Evolutionary conservation across 2,888 invertebrate genomes (phyloP).

Genomic region (Hypomecis punctinalis): DNA sequence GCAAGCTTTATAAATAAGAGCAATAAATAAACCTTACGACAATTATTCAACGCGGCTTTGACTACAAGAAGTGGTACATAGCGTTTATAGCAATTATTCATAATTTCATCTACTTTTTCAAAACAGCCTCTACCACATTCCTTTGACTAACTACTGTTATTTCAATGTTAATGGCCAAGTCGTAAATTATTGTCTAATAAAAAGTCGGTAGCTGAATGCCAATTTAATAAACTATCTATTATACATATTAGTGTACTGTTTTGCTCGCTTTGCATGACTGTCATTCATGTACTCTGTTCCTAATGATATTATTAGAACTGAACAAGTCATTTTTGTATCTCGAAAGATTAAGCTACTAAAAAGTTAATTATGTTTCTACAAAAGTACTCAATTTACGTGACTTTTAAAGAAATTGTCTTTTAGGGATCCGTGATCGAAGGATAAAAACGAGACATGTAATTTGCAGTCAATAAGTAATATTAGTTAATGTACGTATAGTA

Average conservation of each 20-base stretch:
- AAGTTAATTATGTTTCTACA: too few species aligned
- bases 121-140: slow-evolving; percentile 45
- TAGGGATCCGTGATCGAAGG: too few species aligned
- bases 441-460: too few species aligned
- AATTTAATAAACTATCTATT: slow-evolving; percentile 5
- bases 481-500: too few species aligned
- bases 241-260: neutral
- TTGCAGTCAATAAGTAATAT: too few species aligned
- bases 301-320: too few species aligned
- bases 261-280: neutral
- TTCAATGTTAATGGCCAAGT: slow-evolving; percentile 45
- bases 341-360: too few species aligned
- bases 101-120: slow-evolving; percentile 52
- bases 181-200: slow-evolving; percentile 34
- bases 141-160: slow-evolving; percentile 40
- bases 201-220: slow-evolving; percentile 37
- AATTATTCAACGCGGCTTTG: slow-evolving; percentile 47
- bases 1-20: slow-evolving; percentile 27
- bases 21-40: slow-evolving; percentile 45
- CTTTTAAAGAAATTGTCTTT: too few species aligned
- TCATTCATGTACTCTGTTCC: slow-evolving; percentile 3
- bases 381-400: too few species aligned
- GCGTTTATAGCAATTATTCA: slow-evolving; percentile 48
- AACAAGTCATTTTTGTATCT: too few species aligned
- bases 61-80: slow-evolving; percentile 40